Evolutionary conservation across 2,888 invertebrate species (phyloP).

Genomic region (Standfussiana lucernea): DNA sequence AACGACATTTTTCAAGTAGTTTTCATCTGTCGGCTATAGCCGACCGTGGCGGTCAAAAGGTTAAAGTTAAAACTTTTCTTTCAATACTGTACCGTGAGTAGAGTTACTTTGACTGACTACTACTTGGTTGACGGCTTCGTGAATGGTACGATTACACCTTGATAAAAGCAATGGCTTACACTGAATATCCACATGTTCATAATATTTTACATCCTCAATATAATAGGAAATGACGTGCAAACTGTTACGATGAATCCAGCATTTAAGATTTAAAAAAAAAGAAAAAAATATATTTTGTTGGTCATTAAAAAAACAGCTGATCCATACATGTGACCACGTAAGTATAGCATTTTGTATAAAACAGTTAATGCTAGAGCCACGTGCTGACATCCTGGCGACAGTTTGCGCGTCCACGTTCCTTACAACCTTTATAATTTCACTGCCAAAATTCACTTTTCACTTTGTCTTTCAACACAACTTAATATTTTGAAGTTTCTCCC

Average conservation of each 20-base stretch:
- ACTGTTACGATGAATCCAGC: not conserved
- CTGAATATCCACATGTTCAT: not conserved
- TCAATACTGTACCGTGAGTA: too few species aligned
- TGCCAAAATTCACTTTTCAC: constrained; percentile 38
- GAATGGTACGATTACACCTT: too few species aligned
- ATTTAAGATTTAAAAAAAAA: too few species aligned
- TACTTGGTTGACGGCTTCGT: too few species aligned
- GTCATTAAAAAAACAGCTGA: not conserved
- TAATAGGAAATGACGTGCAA: not conserved
- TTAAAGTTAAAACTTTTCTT: too few species aligned
- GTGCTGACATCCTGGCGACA: not conserved
- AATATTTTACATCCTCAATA: not conserved
- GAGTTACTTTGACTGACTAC: too few species aligned
- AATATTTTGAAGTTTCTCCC: constrained; percentile 90
- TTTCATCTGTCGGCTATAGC: too few species aligned
- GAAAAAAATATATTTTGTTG: not conserved
- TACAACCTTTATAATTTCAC: not conserved
- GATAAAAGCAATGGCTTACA: not conserved
- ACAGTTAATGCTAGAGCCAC: not conserved
- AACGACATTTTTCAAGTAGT: too few species aligned
- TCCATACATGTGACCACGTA: not conserved
- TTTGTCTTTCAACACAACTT: constrained; percentile 85
- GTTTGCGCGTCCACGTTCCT: too few species aligned
- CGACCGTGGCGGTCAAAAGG: too few species aligned
- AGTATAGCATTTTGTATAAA: not conserved